A percentile compares a stretch with the other conserved stretches of the same genome.
These are phyloP conservation scores for Arge pagana DNA, from an alignment of 2,888 invertebrate genomes.

Conservation along the genomic window DNA sequence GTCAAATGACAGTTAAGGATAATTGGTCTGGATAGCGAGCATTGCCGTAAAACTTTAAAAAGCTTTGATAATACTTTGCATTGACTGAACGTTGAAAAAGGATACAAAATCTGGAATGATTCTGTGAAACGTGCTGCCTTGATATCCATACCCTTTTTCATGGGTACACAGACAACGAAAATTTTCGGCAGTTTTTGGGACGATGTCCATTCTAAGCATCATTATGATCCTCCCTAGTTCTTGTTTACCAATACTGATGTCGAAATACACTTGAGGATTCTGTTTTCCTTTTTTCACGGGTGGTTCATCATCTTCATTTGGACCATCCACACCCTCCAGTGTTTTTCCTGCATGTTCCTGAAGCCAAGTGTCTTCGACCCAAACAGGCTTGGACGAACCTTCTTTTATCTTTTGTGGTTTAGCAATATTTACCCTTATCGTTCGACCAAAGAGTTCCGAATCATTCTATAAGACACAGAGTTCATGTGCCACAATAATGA, in stretches of 20 bases:
- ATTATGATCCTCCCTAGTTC: conserved; percentile 90
- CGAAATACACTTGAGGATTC: conserved; percentile 95
- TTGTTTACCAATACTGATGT: conserved; percentile 88
- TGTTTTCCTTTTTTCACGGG: conserved; percentile 60
- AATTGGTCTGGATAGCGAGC: conserved; percentile 21
- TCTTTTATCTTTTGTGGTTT: conserved; percentile 97
- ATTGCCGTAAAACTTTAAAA: neutral
- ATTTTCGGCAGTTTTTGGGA: conserved; percentile 94
- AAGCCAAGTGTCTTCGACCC: conserved; percentile 99
- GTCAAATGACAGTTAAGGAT: conserved; percentile 41
- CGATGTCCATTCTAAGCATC: conserved; percentile 88
- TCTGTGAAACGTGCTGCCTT: conserved; percentile 87
- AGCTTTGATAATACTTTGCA: neutral
- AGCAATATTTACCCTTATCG: conserved; percentile 94
- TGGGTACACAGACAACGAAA: conserved; percentile 92
- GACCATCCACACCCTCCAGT: conserved; percentile 61
- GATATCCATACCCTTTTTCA: conserved; percentile 96
- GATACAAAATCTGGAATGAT: conserved; percentile 98
- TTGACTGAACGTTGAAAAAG: conserved; percentile 52
- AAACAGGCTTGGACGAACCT: conserved; percentile 92
- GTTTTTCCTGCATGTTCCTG: conserved; percentile 96
- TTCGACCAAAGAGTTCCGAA: conserved; percentile 94
- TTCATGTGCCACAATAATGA: conserved; percentile 14
- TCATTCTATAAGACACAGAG: conserved; percentile 74
- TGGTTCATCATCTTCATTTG: conserved; percentile 47